Percentiles rank a stretch among this genome's conserved stretches.
These are phyloP conservation scores for Ectemnius lituratus DNA, from an alignment of 2,888 invertebrate species.

Conservation along the genomic window DNA sequence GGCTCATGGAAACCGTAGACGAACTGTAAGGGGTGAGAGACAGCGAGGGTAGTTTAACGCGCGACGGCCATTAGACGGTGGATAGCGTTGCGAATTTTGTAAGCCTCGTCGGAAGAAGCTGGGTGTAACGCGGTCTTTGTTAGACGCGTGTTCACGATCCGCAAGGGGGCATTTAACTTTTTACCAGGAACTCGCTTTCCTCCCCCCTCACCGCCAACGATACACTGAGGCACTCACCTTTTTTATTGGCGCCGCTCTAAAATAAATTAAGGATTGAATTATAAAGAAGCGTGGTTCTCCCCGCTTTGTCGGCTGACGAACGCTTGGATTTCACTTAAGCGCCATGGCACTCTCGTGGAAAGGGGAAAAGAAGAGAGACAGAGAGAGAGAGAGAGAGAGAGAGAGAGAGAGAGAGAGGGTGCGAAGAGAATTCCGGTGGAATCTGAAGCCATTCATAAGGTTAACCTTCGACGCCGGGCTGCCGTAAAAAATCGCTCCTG, in stretches of 20 bases:
- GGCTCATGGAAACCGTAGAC: no score
- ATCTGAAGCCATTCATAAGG: constrained; percentile 49
- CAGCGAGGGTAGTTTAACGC: no score
- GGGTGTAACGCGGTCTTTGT: constrained; percentile 31
- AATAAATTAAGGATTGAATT: constrained; percentile 70
- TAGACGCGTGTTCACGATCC: constrained; percentile 33
- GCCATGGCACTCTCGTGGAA: constrained; percentile 13
- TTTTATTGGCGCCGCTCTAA: constrained; percentile 64
- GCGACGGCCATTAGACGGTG: no score
- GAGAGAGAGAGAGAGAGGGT: constrained; percentile 2
- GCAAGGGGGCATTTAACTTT: constrained; percentile 60
- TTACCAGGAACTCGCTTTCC: constrained; percentile 18
- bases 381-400: constrained; percentile 1
- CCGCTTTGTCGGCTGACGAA: constrained; percentile 12
- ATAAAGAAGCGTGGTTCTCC: constrained; percentile 51
- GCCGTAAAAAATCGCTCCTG: constrained; percentile 48
- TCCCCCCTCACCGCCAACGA: constrained; percentile 12
- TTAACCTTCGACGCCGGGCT: constrained; percentile 47
- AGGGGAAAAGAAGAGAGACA: constrained; percentile 12
- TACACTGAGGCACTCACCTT: constrained; percentile 43
- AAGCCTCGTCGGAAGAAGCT: no score
- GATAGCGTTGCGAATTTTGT: no score
- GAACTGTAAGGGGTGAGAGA: no score
- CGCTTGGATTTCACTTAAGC: constrained; percentile 12
- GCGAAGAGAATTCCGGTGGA: constrained; percentile 25